Evolutionary conservation across 2,888 invertebrate genomes (phyloP).

Genomic region (Harmothoe impar): DNA sequence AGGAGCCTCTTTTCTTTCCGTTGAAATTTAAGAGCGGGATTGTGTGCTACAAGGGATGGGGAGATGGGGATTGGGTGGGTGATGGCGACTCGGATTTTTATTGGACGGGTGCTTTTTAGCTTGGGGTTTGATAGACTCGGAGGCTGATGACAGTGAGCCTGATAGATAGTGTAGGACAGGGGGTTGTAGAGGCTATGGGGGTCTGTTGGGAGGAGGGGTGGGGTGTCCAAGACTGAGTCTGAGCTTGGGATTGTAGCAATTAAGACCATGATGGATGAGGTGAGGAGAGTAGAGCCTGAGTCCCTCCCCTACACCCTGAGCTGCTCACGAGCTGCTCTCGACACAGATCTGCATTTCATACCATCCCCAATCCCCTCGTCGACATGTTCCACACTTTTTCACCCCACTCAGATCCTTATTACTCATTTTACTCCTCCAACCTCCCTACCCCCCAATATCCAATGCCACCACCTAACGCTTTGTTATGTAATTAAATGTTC

Average conservation of each 20-base stretch:
- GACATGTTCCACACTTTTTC: not conserved
- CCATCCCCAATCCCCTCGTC: not conserved
- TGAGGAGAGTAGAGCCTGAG: conserved; percentile 9
- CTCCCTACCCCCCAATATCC: not conserved
- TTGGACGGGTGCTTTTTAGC: not conserved
- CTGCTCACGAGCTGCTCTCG: not conserved
- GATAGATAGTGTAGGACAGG: conserved; percentile 46
- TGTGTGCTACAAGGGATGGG: not conserved
- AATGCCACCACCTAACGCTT: not conserved
- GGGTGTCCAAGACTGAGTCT: not conserved
- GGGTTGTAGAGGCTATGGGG: not conserved
- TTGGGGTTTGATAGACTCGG: conserved; percentile 40
- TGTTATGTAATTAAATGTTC: conserved; percentile 1
- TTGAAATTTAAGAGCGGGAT: not conserved
- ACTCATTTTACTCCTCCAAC: not conserved
- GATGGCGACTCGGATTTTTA: conserved; percentile 32
- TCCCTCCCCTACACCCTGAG: not conserved
- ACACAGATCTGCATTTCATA: conserved; percentile 44
- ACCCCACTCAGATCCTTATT: conserved; percentile 22
- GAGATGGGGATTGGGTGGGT: too few species aligned
- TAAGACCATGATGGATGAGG: conserved; percentile 48
- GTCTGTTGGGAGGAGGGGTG: not conserved
- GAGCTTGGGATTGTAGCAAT: conserved; percentile 48
- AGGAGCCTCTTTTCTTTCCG: not conserved
- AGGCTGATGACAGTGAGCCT: conserved; percentile 8